Evolutionary conservation across 1,140 invertebrate species (phyloP).

Genomic region (Dinothrombium tinctorium): DNA sequence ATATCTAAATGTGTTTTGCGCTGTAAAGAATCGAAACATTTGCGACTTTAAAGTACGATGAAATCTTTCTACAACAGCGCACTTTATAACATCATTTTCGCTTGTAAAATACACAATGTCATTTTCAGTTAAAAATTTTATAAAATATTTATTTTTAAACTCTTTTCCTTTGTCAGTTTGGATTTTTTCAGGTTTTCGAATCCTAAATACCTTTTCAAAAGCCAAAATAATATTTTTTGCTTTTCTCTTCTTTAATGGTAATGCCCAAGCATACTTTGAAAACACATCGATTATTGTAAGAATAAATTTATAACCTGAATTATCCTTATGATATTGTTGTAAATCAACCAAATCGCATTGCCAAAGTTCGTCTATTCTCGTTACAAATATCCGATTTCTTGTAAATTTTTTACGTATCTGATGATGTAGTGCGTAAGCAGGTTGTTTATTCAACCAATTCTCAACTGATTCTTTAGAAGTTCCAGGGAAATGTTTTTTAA

Average conservation of each 20-base stretch:
- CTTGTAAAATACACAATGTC: conserved; percentile 22
- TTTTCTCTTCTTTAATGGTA: conserved; percentile 14
- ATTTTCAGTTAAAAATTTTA: conserved; percentile 17
- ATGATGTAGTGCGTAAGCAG: too few relatives aligned
- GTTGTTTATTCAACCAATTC: too few relatives aligned
- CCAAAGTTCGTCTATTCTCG: conserved; percentile 12
- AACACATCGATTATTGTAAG: conserved; percentile 16
- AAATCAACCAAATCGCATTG: conserved; percentile 16
- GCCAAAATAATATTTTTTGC: conserved; percentile 6
- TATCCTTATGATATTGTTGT: too few relatives aligned
- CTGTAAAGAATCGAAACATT: conserved; percentile 23
- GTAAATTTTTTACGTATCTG: too few relatives aligned
- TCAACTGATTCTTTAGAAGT: too few relatives aligned
- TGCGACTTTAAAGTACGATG: conserved; percentile 24
- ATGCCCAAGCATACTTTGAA: conserved; percentile 14
- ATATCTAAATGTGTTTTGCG: conserved; percentile 22
- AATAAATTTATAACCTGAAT: too few relatives aligned
- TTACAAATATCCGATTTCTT: conserved; percentile 10
- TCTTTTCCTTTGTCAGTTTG: conserved; percentile 7
- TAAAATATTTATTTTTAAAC: conserved; percentile 14
- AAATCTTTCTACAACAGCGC: conserved; percentile 24
- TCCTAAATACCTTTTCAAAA: conserved; percentile 11
- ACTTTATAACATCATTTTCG: conserved; percentile 22
- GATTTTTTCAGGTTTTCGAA: conserved; percentile 1
- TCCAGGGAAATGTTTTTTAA: too few relatives aligned